Percentiles rank a stretch among this genome's conserved stretches.
Conservation (phyloP, 2,888 invertebrate genomes). For the Meteorus cinctellus region DNA sequence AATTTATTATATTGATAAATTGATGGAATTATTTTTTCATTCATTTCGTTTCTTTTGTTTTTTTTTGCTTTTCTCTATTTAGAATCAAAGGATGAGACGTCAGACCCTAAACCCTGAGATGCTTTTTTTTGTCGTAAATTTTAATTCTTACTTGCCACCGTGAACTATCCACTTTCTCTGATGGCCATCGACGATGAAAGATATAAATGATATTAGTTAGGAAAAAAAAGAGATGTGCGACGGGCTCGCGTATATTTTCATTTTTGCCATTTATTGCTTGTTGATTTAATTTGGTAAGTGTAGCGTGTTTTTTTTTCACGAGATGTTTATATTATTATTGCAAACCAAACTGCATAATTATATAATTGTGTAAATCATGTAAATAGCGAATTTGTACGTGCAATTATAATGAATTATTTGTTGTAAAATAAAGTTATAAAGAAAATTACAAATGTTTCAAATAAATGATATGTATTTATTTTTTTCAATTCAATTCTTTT, state of each 20-base stretch:
- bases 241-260: background rate
- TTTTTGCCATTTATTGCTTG: conserved; percentile 14
- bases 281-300: conserved; percentile 1
- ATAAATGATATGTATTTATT: background rate
- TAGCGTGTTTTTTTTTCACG: background rate
- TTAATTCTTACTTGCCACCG: background rate
- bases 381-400: conserved; percentile 63
- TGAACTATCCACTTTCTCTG: background rate
- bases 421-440: conserved; percentile 62
- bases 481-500: conserved; percentile 6
- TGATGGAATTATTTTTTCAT: background rate
- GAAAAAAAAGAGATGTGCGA: background rate
- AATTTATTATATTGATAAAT: background rate
- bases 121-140: background rate
- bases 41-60: conserved; percentile 1
- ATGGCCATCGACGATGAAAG: background rate
- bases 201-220: background rate
- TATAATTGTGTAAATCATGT: conserved; percentile 62
- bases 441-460: conserved; percentile 50
- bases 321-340: background rate
- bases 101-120: background rate
- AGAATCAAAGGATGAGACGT: conserved; percentile 7
- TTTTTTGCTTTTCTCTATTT: background rate
- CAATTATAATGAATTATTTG: conserved; percentile 47
- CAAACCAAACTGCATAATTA: background rate